Percentiles rank a stretch among this genome's conserved stretches.
Evolutionary conservation across 2,113 vertebrate species (phyloP).

Genomic region (Saccopteryx leptura): DNA sequence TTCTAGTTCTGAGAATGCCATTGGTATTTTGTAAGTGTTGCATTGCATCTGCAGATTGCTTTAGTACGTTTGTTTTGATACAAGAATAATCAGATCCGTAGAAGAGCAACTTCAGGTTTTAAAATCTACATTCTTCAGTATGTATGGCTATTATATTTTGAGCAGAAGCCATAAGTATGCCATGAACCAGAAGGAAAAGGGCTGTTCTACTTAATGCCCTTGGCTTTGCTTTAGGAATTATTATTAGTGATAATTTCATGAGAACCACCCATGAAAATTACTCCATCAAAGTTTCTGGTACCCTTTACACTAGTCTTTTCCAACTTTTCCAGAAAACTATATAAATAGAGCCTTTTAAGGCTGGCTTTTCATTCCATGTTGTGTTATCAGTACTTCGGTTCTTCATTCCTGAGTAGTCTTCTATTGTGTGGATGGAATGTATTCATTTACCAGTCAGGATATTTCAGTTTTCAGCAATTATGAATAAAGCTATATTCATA

Average conservation of each 20-base stretch:
- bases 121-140: neutral
- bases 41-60: neutral
- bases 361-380: neutral
- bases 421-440: neutral
- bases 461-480: neutral
- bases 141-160: neutral
- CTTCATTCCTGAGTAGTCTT: neutral
- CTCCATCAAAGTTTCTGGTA: neutral
- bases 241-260: neutral
- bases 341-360: neutral
- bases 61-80: neutral
- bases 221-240: neutral
- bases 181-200: neutral
- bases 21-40: neutral
- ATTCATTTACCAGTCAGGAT: neutral
- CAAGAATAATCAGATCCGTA: neutral
- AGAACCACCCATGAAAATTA: neutral
- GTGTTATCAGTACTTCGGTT: neutral
- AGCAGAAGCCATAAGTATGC: neutral
- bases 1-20: neutral
- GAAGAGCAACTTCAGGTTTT: neutral
- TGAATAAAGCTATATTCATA: slow-evolving; percentile 36
- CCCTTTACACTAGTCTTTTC: slow-evolving; percentile 11
- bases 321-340: neutral
- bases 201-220: neutral